Base-by-base conservation (phyloP, 2,113 vertebrate genomes). In the Sitta europaea region DNA sequence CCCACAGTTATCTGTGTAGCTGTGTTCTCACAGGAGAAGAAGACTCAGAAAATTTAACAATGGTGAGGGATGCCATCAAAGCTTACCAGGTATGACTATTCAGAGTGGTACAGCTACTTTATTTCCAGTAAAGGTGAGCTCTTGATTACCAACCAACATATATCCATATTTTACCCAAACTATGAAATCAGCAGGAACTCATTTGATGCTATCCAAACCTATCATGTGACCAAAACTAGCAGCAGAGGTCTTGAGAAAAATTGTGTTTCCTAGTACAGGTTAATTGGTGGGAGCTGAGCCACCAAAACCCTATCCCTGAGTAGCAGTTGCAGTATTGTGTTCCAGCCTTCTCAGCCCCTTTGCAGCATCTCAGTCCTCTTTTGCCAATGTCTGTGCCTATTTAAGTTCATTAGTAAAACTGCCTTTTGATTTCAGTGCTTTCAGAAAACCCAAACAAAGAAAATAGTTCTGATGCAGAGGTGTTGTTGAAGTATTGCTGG, bases 31-130 rank as follows among this genome's bases (percentile, higher is more conserved):
- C 96, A 48, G 97, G 97, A n/a, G 93, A 87, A 63, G 98, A 98
- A 10, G 96, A 96, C 53, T 98, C 99, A 18, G 10, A 65, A 42
- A 98, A 99, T 75, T 86, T 99, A 29, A 94, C 94, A 19, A 96
- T 59, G 72, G 68, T 99, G 94, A 96, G 57, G 7, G 80, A 98
- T 7, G 68, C 98, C 68, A 97, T 94, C 77, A 92, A 14, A 94
- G 98, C 95, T 43, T 99, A 99, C 93, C 99, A 99, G 99, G 99
- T 99, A 96, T 11, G 88, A 75, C 86, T 62, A 14, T 54, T 20
- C 51, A 73, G 72, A 90, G 42, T 53, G 58, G 20, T 81, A 12
- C 48, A 50, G 25, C 72, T 70, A 42, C 25, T 89, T 70, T 62
- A 61, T 70, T 72, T 93, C 25, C 15, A 40, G 10, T 4, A 43